phyloP scores from a whole-genome alignment of 2,888 invertebrate genomes.

The Stenurella melanura region DNA sequence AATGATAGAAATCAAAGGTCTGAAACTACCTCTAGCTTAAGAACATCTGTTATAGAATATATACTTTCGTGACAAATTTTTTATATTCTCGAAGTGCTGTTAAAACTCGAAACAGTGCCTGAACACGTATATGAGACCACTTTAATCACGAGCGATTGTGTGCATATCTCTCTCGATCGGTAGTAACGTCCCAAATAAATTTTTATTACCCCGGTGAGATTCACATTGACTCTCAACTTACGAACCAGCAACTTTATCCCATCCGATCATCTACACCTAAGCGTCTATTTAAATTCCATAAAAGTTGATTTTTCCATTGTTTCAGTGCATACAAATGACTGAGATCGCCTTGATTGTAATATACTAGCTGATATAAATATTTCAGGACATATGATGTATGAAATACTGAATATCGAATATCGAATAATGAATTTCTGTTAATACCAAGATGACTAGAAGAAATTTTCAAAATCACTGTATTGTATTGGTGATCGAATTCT shows the following conservation, averaged over 20 bases:
- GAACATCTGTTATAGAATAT: neutral
- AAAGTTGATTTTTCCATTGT: slow-evolving; percentile 6
- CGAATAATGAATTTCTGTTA: too few relatives aligned
- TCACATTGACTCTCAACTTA: slow-evolving; percentile 1
- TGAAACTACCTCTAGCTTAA: too few relatives aligned
- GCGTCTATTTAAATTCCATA: slow-evolving; percentile 14
- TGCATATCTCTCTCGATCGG: slow-evolving; percentile 6
- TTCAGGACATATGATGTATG: too few relatives aligned
- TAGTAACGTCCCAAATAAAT: slow-evolving; percentile 22
- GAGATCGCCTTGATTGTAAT: neutral
- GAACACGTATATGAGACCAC: neutral
- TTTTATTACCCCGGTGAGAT: slow-evolving; percentile 18
- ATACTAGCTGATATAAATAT: too few relatives aligned
- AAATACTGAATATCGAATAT: too few relatives aligned
- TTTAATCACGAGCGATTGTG: slow-evolving; percentile 13
- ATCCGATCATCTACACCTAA: slow-evolving; percentile 1
- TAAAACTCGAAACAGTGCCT: neutral
- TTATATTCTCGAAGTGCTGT: neutral
- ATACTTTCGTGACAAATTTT: neutral
- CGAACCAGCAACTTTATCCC: slow-evolving; percentile 16
- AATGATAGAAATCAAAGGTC: too few relatives aligned
- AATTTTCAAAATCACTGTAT: too few relatives aligned
- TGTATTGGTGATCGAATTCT: too few relatives aligned
- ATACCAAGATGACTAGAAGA: too few relatives aligned
- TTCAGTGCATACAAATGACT: neutral